phyloP scores from a whole-genome alignment of 2,888 invertebrate species.

The Lasioglossum zephyrum region DNA sequence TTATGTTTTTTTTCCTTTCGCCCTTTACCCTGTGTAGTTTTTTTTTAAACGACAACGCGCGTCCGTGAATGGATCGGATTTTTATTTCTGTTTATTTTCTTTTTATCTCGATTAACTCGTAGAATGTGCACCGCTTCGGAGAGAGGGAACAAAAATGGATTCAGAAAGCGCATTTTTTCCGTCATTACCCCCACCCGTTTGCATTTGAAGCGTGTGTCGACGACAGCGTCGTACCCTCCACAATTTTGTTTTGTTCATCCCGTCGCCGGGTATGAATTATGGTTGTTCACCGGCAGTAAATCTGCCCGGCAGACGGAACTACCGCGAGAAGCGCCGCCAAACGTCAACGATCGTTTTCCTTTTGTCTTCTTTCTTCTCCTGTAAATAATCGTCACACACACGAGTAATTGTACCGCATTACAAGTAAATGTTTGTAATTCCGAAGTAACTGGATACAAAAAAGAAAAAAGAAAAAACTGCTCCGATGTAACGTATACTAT shows the following conservation, averaged over 20 bases:
- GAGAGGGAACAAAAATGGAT: background rate
- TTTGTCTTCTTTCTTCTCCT: slow-evolving; percentile 61
- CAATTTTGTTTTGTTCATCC: background rate
- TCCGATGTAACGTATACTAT: slow-evolving; percentile 71
- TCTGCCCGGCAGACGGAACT: background rate
- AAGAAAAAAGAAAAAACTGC: slow-evolving; percentile 42
- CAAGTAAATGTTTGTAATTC: slow-evolving; percentile 79
- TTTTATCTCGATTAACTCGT: slow-evolving; percentile 5
- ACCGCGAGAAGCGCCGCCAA: slow-evolving; percentile 3
- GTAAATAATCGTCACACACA: slow-evolving; percentile 80
- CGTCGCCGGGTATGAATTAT: background rate
- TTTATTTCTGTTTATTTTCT: slow-evolving; percentile 24
- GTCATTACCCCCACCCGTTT: background rate
- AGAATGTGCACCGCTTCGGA: background rate
- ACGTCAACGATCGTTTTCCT: slow-evolving; percentile 56
- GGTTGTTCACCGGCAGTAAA: background rate
- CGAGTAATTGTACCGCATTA: slow-evolving; percentile 76
- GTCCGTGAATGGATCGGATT: slow-evolving; percentile 28
- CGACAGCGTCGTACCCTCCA: background rate
- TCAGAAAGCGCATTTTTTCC: background rate
- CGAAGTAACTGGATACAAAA: slow-evolving; percentile 63
- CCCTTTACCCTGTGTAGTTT: slow-evolving; percentile 31
- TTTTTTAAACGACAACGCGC: slow-evolving; percentile 40
- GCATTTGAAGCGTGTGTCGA: background rate
- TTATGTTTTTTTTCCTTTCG: slow-evolving; percentile 16